Conservation (phyloP, 2,113 vertebrate species). For the Lycaon pictus region DNA sequence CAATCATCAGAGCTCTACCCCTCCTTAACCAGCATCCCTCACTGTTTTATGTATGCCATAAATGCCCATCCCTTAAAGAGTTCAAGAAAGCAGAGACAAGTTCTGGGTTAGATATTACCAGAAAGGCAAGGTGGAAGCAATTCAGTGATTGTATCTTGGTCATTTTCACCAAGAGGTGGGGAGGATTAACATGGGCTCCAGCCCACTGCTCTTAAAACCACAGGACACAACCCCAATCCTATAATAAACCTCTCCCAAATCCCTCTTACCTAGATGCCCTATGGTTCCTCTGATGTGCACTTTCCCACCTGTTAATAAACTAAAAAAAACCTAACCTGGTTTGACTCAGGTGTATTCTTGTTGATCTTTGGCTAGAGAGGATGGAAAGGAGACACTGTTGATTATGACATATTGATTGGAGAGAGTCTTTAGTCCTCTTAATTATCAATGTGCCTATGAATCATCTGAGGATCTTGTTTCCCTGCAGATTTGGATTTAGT, state of each 20-base stretch:
- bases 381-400: neutral
- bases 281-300: neutral
- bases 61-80: neutral
- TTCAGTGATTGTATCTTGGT: neutral
- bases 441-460: neutral
- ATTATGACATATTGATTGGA: neutral
- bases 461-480: neutral
- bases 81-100: neutral
- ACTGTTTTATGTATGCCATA: neutral
- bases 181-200: neutral
- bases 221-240: too few relatives aligned
- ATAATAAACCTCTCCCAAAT: neutral
- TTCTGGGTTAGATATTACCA: neutral
- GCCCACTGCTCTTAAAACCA: neutral
- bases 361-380: neutral
- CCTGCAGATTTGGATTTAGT: neutral
- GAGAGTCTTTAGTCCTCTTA: neutral
- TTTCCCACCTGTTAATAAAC: neutral
- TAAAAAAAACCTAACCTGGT: neutral
- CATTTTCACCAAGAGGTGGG: neutral
- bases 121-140: neutral
- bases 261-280: neutral
- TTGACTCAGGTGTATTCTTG: neutral
- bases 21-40: neutral
- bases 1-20: too few relatives aligned